Percentiles rank a stretch among this genome's conserved stretches.
These are phyloP conservation scores for Listronotus bonariensis DNA, from an alignment of 1,140 invertebrate genomes.

Conservation along the genomic window DNA sequence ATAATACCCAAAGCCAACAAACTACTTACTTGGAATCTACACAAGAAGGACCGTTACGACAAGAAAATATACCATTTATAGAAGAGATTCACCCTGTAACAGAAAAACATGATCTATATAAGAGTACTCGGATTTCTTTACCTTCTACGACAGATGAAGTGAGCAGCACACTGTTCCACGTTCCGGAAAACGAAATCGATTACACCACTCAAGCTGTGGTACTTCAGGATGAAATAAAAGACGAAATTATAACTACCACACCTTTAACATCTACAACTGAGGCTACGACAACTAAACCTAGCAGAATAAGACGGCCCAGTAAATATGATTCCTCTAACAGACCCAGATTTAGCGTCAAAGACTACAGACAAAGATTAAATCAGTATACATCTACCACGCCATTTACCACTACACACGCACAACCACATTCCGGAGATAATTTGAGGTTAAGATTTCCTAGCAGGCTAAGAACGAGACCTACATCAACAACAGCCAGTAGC, in stretches of 20 bases:
- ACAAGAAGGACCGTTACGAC: background rate
- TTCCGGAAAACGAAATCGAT: constrained; percentile 49
- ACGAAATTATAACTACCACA: constrained; percentile 34
- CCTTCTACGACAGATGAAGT: constrained; percentile 8
- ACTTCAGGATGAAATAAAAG: constrained; percentile 6
- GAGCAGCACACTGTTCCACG: constrained; percentile 19
- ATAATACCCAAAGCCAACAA: background rate
- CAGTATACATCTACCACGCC: constrained; percentile 58
- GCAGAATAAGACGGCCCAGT: constrained; percentile 51
- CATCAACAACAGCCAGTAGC: constrained; percentile 31
- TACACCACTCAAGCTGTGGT: constrained; percentile 27
- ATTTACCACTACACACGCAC: constrained; percentile 54
- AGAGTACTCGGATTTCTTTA: background rate
- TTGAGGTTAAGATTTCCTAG: constrained; percentile 56
- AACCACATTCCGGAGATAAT: constrained; percentile 38
- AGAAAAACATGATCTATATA: constrained; percentile 1
- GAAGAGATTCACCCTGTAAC: constrained; percentile 18
- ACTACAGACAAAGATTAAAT: constrained; percentile 60
- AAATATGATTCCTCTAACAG: constrained; percentile 54
- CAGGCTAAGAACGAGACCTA: constrained; percentile 24
- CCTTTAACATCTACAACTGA: constrained; percentile 30
- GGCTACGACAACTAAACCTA: constrained; percentile 51
- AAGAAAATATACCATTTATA: constrained; percentile 25
- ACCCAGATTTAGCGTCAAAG: constrained; percentile 65
- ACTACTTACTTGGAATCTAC: background rate